Evolutionary conservation across 2,888 invertebrate species (phyloP), one percentile per base, ranked within the genome.

Genomic region (Eupithecia subumbrata): DNA sequence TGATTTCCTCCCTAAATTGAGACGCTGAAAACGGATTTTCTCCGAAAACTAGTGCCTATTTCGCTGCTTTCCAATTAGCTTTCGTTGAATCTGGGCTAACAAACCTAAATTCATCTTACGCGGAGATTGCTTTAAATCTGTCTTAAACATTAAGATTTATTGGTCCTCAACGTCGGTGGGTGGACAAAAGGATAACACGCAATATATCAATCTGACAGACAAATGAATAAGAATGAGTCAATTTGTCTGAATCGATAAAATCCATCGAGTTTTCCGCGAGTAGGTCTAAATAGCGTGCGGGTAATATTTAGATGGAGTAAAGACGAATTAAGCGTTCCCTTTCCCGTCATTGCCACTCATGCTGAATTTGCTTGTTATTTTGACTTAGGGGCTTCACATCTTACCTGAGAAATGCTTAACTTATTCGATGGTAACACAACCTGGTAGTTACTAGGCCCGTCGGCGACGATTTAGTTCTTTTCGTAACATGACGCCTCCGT

Each of bases 141-240:
- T 45, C 75, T 77, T 77, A 69, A 22, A 69, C 56, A 76, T 76
- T 76, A 73, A 79, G 79, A 81, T 81, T 81, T 81, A 81, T 81
- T 71, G 75, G 66, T 45, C 66, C 71, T 48, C 63, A 77, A 64
- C 75, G 71, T 73, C 67, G 66, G 70, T 69, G 76, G 72, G 77
- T 72, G 75, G 79, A 72, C 76, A 67, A 30, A 66, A 68, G 52
- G 71, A 75, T 73, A 76, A 72, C 69, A 71, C 73, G 76, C 77
- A 73, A 74, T 81, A 72, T 76, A 80, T 77, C 79, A 81, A 76
- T 78, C 73, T 76, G 70, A 72, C 74, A 78, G 76, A 77, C 70
- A 76, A 76, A 79, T 78, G 68, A 76, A 80, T 79, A 78, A 78
- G 74, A 77, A 77, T 79, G 67, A 78, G 67, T 66, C 76, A 73